These are phyloP conservation scores for Mohoua ochrocephala DNA, from an alignment of 2,113 vertebrate genomes.

Conservation along the genomic window DNA sequence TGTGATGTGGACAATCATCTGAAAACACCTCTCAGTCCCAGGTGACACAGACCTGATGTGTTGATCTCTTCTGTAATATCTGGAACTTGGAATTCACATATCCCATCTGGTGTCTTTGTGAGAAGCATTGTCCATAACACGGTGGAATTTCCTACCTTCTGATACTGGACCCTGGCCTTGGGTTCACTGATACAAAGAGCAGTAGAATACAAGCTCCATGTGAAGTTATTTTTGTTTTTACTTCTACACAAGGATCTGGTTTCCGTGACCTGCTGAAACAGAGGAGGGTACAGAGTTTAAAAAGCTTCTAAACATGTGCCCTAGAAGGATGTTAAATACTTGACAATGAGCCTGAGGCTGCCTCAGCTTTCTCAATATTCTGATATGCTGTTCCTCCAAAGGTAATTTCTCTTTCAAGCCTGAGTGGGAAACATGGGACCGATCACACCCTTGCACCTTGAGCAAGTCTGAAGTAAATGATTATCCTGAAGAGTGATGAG, in stretches of 20 bases:
- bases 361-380: background rate
- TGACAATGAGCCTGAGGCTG: background rate
- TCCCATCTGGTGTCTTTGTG: background rate
- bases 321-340: background rate
- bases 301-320: background rate
- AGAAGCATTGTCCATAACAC: background rate
- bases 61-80: background rate
- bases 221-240: background rate
- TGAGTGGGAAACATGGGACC: background rate
- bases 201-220: background rate
- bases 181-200: background rate
- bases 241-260: background rate
- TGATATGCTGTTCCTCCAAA: background rate
- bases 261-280: constrained; percentile 8
- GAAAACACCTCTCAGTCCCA: background rate
- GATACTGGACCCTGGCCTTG: background rate
- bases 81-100: background rate
- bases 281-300: background rate
- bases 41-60: background rate
- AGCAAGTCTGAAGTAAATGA: background rate
- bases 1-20: constrained; percentile 60
- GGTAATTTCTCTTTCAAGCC: background rate
- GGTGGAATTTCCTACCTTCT: background rate
- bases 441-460: background rate
- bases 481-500: background rate